Conservation (phyloP, 2,797 vertebrate species). For the Sandelia bainsii region DNA sequence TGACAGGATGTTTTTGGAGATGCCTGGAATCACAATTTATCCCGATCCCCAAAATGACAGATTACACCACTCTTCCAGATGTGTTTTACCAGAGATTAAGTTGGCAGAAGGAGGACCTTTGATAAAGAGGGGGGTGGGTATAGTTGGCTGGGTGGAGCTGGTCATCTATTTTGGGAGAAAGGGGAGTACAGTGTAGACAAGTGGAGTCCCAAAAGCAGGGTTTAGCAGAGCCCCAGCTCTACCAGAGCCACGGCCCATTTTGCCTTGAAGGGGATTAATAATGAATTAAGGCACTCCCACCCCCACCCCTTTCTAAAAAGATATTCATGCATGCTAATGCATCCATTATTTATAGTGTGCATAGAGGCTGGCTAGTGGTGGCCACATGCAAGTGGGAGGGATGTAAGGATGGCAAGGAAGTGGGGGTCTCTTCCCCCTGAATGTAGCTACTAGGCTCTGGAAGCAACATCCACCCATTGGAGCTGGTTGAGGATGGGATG, state of each 20-base stretch:
- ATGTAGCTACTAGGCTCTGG: slow-evolving; percentile 74
- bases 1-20: slow-evolving; percentile 37
- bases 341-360: slow-evolving; percentile 88
- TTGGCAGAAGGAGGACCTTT: slow-evolving; percentile 51
- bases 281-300: slow-evolving; percentile 83
- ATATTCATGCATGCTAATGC: slow-evolving; percentile 88
- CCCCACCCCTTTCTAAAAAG: slow-evolving; percentile 76
- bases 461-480: slow-evolving; percentile 80
- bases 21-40: slow-evolving; percentile 36
- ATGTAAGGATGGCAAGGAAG: slow-evolving; percentile 66
- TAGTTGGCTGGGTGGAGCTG: slow-evolving; percentile 42
- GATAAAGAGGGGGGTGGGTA: slow-evolving; percentile 40
- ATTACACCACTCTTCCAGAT: slow-evolving; percentile 72
- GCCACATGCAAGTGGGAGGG: slow-evolving; percentile 80
- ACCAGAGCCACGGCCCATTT: slow-evolving; percentile 74
- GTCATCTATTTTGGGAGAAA: slow-evolving; percentile 53
- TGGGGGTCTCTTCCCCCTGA: slow-evolving; percentile 68
- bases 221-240: slow-evolving; percentile 69
- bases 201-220: slow-evolving; percentile 73
- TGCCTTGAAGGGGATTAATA: slow-evolving; percentile 87
- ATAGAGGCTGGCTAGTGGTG: slow-evolving; percentile 75
- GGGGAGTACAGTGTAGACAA: slow-evolving; percentile 45
- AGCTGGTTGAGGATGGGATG: slow-evolving; percentile 69
- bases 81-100: slow-evolving; percentile 66
- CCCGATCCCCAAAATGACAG: slow-evolving; percentile 45